phyloP scores from a whole-genome alignment of 2,797 vertebrate species.

The Acanthiza pusilla region DNA sequence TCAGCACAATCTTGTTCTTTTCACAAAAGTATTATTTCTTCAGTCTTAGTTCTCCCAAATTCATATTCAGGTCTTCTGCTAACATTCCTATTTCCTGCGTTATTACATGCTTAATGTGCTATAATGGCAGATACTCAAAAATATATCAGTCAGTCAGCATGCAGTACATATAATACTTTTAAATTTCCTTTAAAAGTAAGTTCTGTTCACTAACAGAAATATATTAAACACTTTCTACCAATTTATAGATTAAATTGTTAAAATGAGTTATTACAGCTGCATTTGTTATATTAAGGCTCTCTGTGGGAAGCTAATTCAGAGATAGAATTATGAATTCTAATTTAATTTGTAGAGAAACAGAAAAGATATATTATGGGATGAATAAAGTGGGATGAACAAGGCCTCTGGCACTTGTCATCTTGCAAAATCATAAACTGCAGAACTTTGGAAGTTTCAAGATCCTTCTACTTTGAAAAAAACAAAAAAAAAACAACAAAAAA shows the following conservation, averaged over 20 bases:
- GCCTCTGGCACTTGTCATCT: neutral
- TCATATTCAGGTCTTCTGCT: neutral
- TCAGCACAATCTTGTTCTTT: neutral
- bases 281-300: slow-evolving; percentile 55
- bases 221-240: neutral
- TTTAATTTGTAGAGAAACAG: slow-evolving; percentile 52
- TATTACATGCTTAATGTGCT: neutral
- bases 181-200: slow-evolving; percentile 13
- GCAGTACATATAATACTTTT: neutral
- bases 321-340: slow-evolving; percentile 49
- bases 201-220: slow-evolving; percentile 28
- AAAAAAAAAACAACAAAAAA: too few species aligned
- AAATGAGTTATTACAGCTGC: neutral
- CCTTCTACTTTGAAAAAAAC: neutral
- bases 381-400: neutral
- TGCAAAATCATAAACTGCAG: neutral
- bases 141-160: neutral
- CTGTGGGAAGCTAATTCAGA: slow-evolving; percentile 53
- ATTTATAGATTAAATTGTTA: slow-evolving; percentile 46
- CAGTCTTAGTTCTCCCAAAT: neutral
- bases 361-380: neutral
- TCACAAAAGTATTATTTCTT: neutral
- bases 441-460: neutral
- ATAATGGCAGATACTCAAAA: neutral
- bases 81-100: neutral